Conservation (phyloP, 2,113 vertebrate species). For the Phyllostomus discolor region DNA sequence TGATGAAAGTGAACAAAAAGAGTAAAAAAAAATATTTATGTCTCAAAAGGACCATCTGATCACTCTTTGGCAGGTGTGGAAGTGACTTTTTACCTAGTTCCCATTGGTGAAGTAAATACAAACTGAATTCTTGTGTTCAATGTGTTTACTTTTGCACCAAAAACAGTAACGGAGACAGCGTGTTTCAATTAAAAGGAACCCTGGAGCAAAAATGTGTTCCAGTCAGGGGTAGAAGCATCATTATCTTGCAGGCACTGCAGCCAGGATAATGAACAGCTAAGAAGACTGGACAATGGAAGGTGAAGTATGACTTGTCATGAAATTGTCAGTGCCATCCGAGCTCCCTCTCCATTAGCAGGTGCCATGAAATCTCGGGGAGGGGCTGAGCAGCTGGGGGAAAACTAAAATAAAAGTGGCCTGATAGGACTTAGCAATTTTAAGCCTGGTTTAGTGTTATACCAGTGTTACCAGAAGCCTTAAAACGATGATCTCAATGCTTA, state of each 20-base stretch:
- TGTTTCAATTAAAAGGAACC: constrained; percentile 76
- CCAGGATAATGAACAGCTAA: constrained; percentile 73
- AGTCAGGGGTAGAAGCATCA: constrained; percentile 70
- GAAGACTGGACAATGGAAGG: constrained; percentile 73
- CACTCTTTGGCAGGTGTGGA: not conserved
- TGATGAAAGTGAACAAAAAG: not conserved
- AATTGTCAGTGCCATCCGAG: constrained; percentile 63
- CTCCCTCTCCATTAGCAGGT: constrained; percentile 56
- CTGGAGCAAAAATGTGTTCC: constrained; percentile 71
- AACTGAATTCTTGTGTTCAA: constrained; percentile 53
- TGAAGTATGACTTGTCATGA: constrained; percentile 69
- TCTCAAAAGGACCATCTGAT: not conserved
- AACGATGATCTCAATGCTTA: constrained; percentile 62
- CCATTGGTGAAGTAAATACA: constrained; percentile 18
- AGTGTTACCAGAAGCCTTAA: constrained; percentile 61
- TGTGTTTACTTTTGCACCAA: constrained; percentile 68
- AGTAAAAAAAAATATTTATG: not conserved
- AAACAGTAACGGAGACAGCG: constrained; percentile 62
- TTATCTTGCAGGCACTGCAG: constrained; percentile 66
- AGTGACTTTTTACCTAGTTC: constrained; percentile 43
- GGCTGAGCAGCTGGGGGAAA: constrained; percentile 33
- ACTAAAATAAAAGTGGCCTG: constrained; percentile 49
- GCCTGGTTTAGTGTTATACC: constrained; percentile 64
- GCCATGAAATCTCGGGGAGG: constrained; percentile 51
- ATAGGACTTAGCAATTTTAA: constrained; percentile 52